Conservation (phyloP, 2,888 invertebrate genomes). For the Chydorus sphaericus region DNA sequence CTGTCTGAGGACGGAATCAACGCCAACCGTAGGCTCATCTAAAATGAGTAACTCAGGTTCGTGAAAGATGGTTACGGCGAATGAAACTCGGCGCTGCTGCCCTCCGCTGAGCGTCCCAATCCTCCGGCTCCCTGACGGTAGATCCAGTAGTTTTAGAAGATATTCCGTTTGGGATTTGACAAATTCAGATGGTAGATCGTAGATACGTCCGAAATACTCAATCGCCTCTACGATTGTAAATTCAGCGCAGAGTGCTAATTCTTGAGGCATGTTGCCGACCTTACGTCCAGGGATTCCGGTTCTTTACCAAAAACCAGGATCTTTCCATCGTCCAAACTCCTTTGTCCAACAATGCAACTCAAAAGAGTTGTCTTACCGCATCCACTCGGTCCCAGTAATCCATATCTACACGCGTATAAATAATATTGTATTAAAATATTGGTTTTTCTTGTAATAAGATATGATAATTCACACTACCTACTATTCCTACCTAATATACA, state of each 20-base stretch:
- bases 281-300: conserved; percentile 85
- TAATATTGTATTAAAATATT: too few relatives aligned
- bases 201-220: conserved; percentile 93
- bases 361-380: conserved; percentile 89
- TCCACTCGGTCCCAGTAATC: conserved; percentile 83
- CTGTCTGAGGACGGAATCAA: conserved; percentile 74
- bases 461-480: too few relatives aligned
- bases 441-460: too few relatives aligned
- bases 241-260: conserved; percentile 78
- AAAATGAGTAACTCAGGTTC: conserved; percentile 80
- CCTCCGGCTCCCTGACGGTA: conserved; percentile 69
- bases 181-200: conserved; percentile 72
- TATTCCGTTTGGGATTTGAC: conserved; percentile 69
- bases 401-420: too few relatives aligned
- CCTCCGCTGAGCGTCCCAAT: conserved; percentile 75
- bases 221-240: conserved; percentile 89
- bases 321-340: conserved; percentile 70
- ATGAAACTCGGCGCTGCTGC: conserved; percentile 77
- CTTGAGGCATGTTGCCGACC: conserved; percentile 93
- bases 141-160: conserved; percentile 73
- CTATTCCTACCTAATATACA: too few relatives aligned
- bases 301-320: conserved; percentile 79
- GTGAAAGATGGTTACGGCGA: conserved; percentile 82
- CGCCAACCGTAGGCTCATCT: conserved; percentile 86
- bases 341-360: conserved; percentile 78